Conservation (phyloP, 2,113 vertebrate genomes). For the Lynx canadensis region DNA sequence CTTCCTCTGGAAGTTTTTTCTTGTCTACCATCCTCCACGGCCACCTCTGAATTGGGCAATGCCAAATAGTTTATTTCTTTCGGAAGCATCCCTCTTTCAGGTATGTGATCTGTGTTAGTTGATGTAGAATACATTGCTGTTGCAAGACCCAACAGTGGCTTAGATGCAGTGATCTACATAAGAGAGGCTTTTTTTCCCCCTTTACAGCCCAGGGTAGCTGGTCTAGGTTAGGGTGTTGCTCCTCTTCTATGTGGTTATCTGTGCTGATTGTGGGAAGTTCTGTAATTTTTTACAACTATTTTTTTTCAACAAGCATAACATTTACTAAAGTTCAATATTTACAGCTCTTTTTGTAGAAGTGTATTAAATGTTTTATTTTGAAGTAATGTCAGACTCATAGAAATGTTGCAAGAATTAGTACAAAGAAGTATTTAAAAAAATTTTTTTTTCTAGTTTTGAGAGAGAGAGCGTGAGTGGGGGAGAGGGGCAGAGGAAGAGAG, state of each 20-base stretch:
- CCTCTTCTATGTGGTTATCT: neutral
- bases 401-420: neutral
- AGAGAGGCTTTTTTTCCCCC: neutral
- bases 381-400: neutral
- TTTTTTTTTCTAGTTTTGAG: too few relatives aligned
- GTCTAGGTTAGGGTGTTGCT: neutral
- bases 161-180: neutral
- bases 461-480: too few relatives aligned
- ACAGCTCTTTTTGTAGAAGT: neutral
- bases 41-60: neutral
- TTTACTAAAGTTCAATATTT: slow-evolving; percentile 36
- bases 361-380: slow-evolving; percentile 41
- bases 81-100: neutral
- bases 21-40: neutral
- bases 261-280: neutral
- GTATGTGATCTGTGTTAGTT: neutral
- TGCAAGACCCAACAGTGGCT: neutral
- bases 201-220: neutral
- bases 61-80: neutral
- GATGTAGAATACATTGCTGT: neutral
- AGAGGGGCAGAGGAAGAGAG: too few relatives aligned
- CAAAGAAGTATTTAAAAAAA: neutral
- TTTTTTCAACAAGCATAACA: neutral
- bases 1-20: neutral
- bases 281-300: neutral